phyloP scores from a whole-genome alignment of 2,113 vertebrate genomes.

The Macroglossus sobrinus region DNA sequence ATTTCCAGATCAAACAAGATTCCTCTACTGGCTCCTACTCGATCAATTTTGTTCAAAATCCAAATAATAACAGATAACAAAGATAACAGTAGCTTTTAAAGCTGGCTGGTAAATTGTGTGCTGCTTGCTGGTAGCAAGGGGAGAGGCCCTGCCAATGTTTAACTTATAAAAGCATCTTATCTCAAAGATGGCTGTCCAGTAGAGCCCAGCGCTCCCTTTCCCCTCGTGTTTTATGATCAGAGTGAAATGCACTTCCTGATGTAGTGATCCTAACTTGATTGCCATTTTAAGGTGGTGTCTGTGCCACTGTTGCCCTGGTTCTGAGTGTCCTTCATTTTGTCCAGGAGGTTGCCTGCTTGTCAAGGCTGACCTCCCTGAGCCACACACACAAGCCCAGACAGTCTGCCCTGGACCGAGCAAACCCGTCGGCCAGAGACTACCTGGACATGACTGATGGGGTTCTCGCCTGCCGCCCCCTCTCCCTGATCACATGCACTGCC shows the following conservation, averaged over 20 bases:
- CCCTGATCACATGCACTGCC: not conserved
- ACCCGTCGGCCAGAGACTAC: not conserved
- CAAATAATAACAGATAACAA: constrained; percentile 89
- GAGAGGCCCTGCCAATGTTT: constrained; percentile 66
- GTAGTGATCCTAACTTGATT: constrained; percentile 58
- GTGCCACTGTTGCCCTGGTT: not conserved
- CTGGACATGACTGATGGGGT: not conserved
- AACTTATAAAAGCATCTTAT: constrained; percentile 56
- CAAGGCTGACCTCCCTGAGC: constrained; percentile 23
- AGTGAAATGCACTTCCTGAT: constrained; percentile 47
- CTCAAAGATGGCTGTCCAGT: constrained; percentile 33
- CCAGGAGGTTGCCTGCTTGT: constrained; percentile 9
- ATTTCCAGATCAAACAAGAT: constrained; percentile 98
- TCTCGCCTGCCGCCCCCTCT: not conserved
- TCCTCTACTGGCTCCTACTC: constrained; percentile 92
- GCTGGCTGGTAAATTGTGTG: constrained; percentile 62
- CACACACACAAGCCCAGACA: not conserved
- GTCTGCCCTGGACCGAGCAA: not conserved
- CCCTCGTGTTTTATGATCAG: constrained; percentile 40
- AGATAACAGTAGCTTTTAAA: constrained; percentile 20
- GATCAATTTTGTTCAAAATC: constrained; percentile 95
- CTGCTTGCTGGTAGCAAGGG: constrained; percentile 54
- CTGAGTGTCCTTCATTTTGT: constrained; percentile 50
- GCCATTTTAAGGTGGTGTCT: constrained; percentile 55
- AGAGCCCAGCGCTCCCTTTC: constrained; percentile 40